These are phyloP conservation scores for Alethe diademata DNA, from an alignment of 2,113 vertebrate genomes.

Conservation along the genomic window DNA sequence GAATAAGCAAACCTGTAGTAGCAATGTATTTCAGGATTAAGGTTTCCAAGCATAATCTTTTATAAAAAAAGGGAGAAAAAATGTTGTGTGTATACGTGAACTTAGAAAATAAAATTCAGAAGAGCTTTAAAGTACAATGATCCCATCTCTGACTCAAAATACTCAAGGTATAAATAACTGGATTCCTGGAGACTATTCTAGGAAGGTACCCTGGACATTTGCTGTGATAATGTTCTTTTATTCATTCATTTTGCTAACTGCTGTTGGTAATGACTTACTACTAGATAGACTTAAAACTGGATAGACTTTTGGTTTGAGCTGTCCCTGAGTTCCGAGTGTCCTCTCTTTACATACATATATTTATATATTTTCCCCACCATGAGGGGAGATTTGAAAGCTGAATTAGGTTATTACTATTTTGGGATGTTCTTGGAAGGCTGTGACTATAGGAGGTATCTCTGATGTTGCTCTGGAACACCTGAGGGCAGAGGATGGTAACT, in stretches of 20 bases:
- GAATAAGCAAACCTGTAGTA: neutral
- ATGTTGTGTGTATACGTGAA: neutral
- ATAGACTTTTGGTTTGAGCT: neutral
- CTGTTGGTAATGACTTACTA: neutral
- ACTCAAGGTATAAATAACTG: neutral
- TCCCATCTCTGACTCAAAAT: neutral
- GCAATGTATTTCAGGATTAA: neutral
- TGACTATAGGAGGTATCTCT: neutral
- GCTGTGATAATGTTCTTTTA: neutral
- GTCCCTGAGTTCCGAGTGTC: neutral
- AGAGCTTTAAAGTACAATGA: neutral
- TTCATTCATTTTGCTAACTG: neutral
- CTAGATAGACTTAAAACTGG: neutral
- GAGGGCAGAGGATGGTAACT: neutral
- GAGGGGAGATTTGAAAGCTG: neutral
- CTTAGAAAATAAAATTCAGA: neutral
- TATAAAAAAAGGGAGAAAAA: neutral
- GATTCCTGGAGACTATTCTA: neutral
- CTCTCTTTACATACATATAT: neutral
- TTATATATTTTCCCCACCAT: fast-evolving
- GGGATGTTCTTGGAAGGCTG: fast-evolving
- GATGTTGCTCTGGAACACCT: neutral
- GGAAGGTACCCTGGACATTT: neutral
- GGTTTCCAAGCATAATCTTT: neutral
- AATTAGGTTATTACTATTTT: neutral